These are phyloP conservation scores for Ennomos quercinarius DNA, from an alignment of 2,888 invertebrate species.

Conservation along the genomic window DNA sequence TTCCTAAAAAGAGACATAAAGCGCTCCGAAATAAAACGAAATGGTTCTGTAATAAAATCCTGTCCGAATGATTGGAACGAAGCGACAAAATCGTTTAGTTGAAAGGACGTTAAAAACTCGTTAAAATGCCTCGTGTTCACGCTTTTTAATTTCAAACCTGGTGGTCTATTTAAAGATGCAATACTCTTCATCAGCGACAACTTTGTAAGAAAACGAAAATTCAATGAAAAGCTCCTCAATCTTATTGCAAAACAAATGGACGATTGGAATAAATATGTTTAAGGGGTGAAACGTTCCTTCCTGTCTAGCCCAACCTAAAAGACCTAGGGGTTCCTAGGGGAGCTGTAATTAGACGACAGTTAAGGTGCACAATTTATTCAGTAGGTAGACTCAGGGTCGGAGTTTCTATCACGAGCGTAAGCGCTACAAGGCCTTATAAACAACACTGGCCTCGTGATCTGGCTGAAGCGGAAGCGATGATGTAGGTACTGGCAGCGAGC, in stretches of 20 bases:
- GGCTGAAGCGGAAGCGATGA: too few species aligned
- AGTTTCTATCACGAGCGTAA: too few species aligned
- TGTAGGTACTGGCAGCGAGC: too few species aligned
- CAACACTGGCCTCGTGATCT: too few species aligned
- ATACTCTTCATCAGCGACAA: constrained; percentile 7
- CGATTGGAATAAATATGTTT: constrained; percentile 6
- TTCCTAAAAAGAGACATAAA: constrained; percentile 28
- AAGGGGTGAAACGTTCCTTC: too few species aligned
- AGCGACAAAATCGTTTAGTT: constrained; percentile 57
- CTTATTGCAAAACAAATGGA: constrained; percentile 11
- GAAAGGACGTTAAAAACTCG: constrained; percentile 57
- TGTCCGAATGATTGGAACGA: constrained; percentile 52
- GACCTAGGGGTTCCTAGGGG: too few species aligned
- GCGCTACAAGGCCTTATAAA: too few species aligned
- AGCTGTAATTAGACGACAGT: too few species aligned
- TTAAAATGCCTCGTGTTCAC: constrained; percentile 47
- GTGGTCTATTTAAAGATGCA: constrained; percentile 48
- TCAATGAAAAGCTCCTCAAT: constrained; percentile 10
- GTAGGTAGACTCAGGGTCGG: too few species aligned
- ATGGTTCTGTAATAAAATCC: constrained; percentile 50
- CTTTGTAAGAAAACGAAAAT: constrained; percentile 11
- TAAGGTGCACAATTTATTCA: too few species aligned
- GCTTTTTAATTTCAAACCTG: constrained; percentile 43
- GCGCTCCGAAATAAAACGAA: constrained; percentile 47
- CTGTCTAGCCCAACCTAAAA: too few species aligned